These are phyloP conservation scores for Bactericera cockerelli DNA, from an alignment of 1,140 invertebrate genomes.

Conservation along the genomic window DNA sequence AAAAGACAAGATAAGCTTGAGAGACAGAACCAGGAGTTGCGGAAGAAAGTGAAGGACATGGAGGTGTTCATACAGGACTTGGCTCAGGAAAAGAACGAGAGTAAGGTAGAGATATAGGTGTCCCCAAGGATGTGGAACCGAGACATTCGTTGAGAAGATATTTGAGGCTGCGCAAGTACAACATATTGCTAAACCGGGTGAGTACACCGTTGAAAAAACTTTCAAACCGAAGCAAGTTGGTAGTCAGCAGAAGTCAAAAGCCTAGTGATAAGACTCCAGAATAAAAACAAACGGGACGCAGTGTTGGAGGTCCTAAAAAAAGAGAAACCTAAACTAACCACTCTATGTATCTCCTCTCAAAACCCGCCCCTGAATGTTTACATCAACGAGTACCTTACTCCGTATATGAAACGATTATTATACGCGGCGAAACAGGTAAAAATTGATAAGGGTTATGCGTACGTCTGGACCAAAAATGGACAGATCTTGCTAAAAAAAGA, in stretches of 20 bases:
- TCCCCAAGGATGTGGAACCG: not conserved
- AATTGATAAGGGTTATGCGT: constrained; percentile 12
- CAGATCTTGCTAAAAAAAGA: constrained; percentile 12
- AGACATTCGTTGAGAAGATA: not conserved
- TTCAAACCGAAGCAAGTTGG: not conserved
- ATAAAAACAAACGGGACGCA: not conserved
- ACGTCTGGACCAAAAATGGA: constrained; percentile 13
- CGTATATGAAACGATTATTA: constrained; percentile 4
- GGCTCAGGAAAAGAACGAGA: not conserved
- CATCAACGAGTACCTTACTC: constrained; percentile 13
- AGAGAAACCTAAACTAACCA: not conserved
- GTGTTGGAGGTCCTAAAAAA: not conserved
- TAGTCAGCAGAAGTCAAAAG: not conserved
- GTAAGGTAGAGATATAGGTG: not conserved
- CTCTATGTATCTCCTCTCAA: not conserved
- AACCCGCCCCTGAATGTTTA: not conserved
- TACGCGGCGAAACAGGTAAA: constrained; percentile 4
- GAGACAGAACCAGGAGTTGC: not conserved
- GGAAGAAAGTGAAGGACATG: not conserved
- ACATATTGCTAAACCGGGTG: not conserved
- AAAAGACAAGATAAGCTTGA: not conserved
- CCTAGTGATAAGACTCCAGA: not conserved
- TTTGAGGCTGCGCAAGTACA: not conserved
- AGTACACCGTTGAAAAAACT: not conserved
- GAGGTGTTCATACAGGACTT: not conserved